Conservation (phyloP, 2,888 invertebrate species). For the Mythimna pallens region DNA sequence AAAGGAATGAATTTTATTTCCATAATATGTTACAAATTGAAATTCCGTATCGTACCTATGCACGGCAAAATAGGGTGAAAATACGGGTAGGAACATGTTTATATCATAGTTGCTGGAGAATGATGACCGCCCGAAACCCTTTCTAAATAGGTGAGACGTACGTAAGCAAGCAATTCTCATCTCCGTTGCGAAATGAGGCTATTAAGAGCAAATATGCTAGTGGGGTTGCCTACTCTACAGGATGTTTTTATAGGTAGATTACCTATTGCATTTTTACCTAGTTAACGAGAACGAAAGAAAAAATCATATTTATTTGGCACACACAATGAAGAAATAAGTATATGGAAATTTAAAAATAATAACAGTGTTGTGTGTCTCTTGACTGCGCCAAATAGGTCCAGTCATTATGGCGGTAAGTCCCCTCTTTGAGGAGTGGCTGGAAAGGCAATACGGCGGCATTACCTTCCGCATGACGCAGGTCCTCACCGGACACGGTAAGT, state of each 20-base stretch:
- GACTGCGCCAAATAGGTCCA: too few species aligned
- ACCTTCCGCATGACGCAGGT: too few species aligned
- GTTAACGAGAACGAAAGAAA: neutral
- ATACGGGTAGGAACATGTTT: slow-evolving; percentile 4
- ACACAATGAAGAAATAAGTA: too few species aligned
- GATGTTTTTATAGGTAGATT: neutral
- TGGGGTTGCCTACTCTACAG: neutral
- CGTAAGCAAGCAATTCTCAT: slow-evolving; percentile 25
- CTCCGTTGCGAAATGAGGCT: slow-evolving; percentile 34
- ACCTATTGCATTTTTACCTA: neutral
- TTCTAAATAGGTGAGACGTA: slow-evolving; percentile 23
- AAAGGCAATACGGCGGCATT: too few species aligned
- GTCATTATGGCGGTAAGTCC: too few species aligned
- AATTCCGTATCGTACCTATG: slow-evolving; percentile 25
- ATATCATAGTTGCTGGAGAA: slow-evolving; percentile 2
- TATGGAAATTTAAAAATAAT: too few species aligned
- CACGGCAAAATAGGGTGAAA: slow-evolving; percentile 20
- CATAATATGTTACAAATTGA: slow-evolving; percentile 33
- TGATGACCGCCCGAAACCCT: slow-evolving; percentile 22
- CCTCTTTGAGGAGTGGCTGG: too few species aligned
- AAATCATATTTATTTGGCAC: too few species aligned
- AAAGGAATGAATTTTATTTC: neutral
- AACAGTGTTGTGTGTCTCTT: too few species aligned
- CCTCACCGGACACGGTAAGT: too few species aligned
- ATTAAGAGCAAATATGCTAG: slow-evolving; percentile 17